phyloP scores from a whole-genome alignment of 2,888 invertebrate species.

The Drosophila dives region DNA sequence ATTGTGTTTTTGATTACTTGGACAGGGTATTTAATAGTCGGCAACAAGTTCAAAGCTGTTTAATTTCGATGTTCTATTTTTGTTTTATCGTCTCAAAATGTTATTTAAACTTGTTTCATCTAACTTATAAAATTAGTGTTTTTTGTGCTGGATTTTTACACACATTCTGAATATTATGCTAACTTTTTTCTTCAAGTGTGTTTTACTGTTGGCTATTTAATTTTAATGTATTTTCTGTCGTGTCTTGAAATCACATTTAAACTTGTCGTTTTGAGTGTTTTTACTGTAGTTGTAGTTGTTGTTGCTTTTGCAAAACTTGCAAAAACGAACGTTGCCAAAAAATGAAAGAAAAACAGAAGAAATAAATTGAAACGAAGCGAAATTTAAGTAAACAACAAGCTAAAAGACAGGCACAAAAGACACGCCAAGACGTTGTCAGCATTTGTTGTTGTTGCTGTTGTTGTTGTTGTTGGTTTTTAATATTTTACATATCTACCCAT shows the following conservation, averaged over 20 bases:
- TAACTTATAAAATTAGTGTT: not conserved
- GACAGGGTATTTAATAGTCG: not conserved
- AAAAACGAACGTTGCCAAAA: conserved; percentile 46
- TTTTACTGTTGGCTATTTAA: conserved; percentile 2
- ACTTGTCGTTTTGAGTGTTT: conserved; percentile 35
- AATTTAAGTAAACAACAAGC: conserved; percentile 65
- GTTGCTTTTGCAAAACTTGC: conserved; percentile 53
- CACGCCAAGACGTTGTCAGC: conserved; percentile 67
- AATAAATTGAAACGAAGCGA: conserved; percentile 39
- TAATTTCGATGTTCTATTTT: not conserved
- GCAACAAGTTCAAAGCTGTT: not conserved
- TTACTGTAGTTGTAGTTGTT: conserved; percentile 18
- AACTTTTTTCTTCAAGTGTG: not conserved
- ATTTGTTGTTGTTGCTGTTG: conserved; percentile 33
- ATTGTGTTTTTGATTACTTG: not conserved
- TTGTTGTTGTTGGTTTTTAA: conserved; percentile 5
- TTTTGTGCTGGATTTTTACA: not conserved
- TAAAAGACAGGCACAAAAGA: conserved; percentile 63
- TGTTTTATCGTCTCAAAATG: not conserved
- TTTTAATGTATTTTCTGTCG: conserved; percentile 9
- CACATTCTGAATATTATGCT: not conserved
- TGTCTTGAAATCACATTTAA: conserved; percentile 47
- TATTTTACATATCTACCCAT: conserved; percentile 37
- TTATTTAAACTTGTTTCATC: not conserved
- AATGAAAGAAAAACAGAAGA: conserved; percentile 43